A percentile compares a stretch with the other conserved stretches of the same genome.
Evolutionary conservation across 2,797 vertebrate species (phyloP).

Genomic region (Malurus splendens): DNA sequence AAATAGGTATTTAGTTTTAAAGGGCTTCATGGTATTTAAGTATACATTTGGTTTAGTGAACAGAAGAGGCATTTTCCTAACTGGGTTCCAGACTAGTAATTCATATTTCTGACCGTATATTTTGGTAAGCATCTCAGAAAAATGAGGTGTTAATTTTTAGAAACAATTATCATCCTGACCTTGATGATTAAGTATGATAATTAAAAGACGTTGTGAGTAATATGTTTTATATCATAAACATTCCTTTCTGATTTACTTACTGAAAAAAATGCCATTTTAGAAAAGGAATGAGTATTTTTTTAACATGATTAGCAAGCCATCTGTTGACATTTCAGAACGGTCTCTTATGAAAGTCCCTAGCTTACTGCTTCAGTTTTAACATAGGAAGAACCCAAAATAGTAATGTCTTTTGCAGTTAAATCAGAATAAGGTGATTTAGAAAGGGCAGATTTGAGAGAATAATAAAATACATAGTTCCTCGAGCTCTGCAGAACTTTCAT

Average conservation of each 20-base stretch:
- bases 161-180: constrained; percentile 77
- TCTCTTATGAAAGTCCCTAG: constrained; percentile 78
- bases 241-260: constrained; percentile 74
- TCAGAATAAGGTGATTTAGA: constrained; percentile 74
- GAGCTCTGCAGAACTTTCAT: constrained; percentile 43
- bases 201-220: constrained; percentile 75
- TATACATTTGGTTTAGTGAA: constrained; percentile 58
- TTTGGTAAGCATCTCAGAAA: constrained; percentile 57
- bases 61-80: constrained; percentile 49
- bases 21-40: constrained; percentile 60
- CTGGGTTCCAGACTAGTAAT: constrained; percentile 18
- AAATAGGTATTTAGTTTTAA: constrained; percentile 66
- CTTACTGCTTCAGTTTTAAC: constrained; percentile 74
- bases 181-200: constrained; percentile 79
- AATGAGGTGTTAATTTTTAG: constrained; percentile 74
- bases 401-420: constrained; percentile 77
- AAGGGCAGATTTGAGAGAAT: constrained; percentile 68
- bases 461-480: constrained; percentile 52
- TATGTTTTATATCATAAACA: constrained; percentile 78
- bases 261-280: constrained; percentile 73
- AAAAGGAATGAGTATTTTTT: constrained; percentile 76
- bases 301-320: constrained; percentile 82
- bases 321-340: constrained; percentile 79
- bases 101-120: constrained; percentile 57
- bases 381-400: constrained; percentile 78